Conservation (phyloP, 2,113 vertebrate genomes). For the Scartelaos histophorus region DNA sequence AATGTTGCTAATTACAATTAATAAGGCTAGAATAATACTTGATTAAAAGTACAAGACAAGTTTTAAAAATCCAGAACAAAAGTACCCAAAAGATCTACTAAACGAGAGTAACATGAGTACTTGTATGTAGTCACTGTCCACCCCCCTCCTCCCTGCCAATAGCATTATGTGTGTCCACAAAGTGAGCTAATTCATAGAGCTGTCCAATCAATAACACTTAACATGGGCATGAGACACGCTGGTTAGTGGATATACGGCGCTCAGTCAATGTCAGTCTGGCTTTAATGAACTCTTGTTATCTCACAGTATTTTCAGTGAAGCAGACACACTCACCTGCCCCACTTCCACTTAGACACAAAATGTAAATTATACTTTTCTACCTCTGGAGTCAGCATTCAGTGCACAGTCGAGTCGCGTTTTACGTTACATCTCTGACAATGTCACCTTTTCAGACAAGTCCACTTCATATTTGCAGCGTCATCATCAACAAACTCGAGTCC, state of each 20-base stretch:
- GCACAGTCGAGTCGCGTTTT: slow-evolving; percentile 39
- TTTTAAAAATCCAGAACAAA: too few species aligned
- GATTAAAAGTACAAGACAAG: too few species aligned
- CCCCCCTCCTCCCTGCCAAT: slow-evolving; percentile 10
- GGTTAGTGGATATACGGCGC: slow-evolving; percentile 32
- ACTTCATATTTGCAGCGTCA: slow-evolving; percentile 56
- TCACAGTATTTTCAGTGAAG: slow-evolving; percentile 15
- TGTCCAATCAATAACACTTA: slow-evolving; percentile 67
- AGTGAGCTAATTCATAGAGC: slow-evolving; percentile 49
- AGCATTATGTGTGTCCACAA: slow-evolving; percentile 17
- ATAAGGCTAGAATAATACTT: too few species aligned
- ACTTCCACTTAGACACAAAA: slow-evolving; percentile 19
- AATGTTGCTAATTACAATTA: too few species aligned
- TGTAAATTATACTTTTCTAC: slow-evolving; percentile 17
- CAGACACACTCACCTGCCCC: slow-evolving; percentile 20
- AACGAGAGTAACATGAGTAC: too few species aligned
- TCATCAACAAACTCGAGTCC: slow-evolving; percentile 48
- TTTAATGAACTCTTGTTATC: slow-evolving; percentile 48
- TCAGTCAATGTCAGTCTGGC: slow-evolving; percentile 51
- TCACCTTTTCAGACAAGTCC: slow-evolving; percentile 52
- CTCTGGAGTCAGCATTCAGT: slow-evolving; percentile 43
- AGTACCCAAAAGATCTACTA: too few species aligned
- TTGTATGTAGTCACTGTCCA: too few species aligned
- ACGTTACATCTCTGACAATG: slow-evolving; percentile 54
- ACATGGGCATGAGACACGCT: slow-evolving; percentile 31